Percentiles rank a stretch among this genome's conserved stretches.
Conservation (phyloP, 2,797 vertebrate genomes). For the Hoplostethus atlanticus region DNA sequence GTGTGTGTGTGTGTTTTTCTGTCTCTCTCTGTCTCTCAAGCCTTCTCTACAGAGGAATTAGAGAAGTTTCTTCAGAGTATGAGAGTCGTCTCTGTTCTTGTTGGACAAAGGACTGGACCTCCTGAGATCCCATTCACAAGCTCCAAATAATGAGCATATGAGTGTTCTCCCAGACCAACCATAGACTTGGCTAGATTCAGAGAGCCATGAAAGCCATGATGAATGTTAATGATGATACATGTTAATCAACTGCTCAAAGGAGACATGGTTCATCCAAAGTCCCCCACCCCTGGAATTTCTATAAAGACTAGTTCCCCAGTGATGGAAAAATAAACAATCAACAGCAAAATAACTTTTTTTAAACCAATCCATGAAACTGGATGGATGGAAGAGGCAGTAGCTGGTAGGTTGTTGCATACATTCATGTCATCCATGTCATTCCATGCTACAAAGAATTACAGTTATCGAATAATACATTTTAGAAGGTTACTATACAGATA, state of each 20-base stretch:
- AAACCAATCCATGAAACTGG: neutral
- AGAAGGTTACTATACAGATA: no score
- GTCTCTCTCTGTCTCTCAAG: neutral
- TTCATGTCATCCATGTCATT: no score
- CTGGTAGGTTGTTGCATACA: no score
- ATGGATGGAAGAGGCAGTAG: no score
- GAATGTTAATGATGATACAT: neutral
- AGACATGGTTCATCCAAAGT: neutral
- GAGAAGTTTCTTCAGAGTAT: neutral
- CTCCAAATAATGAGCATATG: neutral
- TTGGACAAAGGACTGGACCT: neutral
- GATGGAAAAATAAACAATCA: neutral
- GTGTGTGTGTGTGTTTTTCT: neutral
- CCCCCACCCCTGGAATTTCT: neutral
- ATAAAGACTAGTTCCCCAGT: neutral
- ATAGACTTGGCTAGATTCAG: neutral
- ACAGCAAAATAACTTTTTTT: neutral
- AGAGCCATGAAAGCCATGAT: neutral
- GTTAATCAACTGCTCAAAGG: neutral
- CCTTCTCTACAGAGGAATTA: neutral
- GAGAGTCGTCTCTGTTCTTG: neutral
- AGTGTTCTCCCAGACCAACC: neutral
- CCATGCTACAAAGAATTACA: no score
- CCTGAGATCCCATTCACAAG: neutral
- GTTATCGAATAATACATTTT: no score